Evolutionary conservation across 2,113 vertebrate genomes (phyloP).

Genomic region (Tachycineta bicolor): DNA sequence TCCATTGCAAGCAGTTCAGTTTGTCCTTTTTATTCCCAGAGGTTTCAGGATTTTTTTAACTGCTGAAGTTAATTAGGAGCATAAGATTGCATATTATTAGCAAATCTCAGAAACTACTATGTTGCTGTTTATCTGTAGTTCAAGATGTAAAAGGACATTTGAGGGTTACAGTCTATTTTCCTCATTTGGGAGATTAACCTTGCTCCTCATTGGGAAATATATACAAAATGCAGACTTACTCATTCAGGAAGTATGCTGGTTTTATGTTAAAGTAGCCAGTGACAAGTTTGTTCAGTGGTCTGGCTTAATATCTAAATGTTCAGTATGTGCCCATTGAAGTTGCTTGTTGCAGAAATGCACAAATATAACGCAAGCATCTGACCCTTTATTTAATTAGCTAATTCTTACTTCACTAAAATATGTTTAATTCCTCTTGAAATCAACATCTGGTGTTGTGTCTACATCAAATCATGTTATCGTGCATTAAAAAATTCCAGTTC

Average conservation of each 20-base stretch:
- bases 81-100: not conserved
- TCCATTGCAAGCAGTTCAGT: not conserved
- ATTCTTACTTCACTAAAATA: not conserved
- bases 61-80: not conserved
- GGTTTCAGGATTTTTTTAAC: not conserved
- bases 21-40: not conserved
- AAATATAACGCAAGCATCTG: not conserved
- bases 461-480: not conserved
- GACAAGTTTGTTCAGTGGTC: not conserved
- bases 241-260: not conserved
- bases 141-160: not conserved
- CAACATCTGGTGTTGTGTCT: not conserved
- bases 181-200: not conserved
- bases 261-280: not conserved
- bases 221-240: not conserved
- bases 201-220: not conserved
- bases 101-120: not conserved
- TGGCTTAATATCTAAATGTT: not conserved
- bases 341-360: not conserved
- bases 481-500: not conserved
- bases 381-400: not conserved
- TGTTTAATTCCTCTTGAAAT: not conserved
- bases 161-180: not conserved
- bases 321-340: not conserved
- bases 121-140: not conserved